A percentile compares a stretch with the other conserved stretches of the same genome.
These are phyloP conservation scores for Drosophila setifemur DNA, from an alignment of 1,140 invertebrate genomes.

Conservation along the genomic window DNA sequence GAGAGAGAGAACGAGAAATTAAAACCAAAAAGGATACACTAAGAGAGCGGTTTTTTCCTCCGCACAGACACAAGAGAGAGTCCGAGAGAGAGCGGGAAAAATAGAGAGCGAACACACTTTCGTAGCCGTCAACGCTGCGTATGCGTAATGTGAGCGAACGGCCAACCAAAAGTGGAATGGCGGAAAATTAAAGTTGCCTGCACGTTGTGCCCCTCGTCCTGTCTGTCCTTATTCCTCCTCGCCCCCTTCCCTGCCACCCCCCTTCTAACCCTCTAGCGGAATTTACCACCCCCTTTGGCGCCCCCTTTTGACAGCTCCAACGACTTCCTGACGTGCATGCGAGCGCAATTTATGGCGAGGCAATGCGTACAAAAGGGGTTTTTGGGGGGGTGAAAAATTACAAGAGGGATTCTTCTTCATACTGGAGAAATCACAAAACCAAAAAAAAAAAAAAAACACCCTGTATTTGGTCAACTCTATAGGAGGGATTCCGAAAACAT, in stretches of 20 bases:
- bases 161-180: conserved; percentile 59
- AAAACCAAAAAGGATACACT: conserved; percentile 42
- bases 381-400: background rate
- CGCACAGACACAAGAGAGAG: background rate
- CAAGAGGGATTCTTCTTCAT: background rate
- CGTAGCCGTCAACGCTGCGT: conserved; percentile 48
- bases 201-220: background rate
- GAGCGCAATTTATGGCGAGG: conserved; percentile 52
- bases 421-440: no score
- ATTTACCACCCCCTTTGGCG: background rate
- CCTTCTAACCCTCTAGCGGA: background rate
- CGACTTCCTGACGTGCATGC: conserved; percentile 51
- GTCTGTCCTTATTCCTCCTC: background rate
- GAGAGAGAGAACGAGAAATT: conserved; percentile 1
- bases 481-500: background rate
- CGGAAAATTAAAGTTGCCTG: conserved; percentile 65
- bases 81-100: conserved; percentile 1
- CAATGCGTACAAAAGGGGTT: conserved; percentile 25
- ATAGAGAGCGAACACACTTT: conserved; percentile 42
- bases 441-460: conserved; percentile 1
- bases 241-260: background rate
- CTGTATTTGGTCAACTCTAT: background rate
- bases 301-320: conserved; percentile 32
- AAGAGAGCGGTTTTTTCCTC: conserved; percentile 6
- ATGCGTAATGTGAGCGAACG: conserved; percentile 70